phyloP scores from a whole-genome alignment of 2,888 invertebrate genomes.

The Nycteola revayana region DNA sequence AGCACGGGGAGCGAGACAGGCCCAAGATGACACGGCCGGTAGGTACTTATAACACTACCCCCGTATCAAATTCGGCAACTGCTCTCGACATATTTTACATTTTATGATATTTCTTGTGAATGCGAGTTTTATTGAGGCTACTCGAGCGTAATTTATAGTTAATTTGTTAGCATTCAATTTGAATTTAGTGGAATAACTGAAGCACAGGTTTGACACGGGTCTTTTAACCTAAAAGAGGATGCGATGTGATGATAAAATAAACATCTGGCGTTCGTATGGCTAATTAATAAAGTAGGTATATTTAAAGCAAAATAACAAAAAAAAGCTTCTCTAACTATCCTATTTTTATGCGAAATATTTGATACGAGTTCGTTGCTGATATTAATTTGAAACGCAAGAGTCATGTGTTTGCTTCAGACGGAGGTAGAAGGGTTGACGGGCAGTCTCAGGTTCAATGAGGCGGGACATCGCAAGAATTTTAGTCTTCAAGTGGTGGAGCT shows the following conservation, averaged over 20 bases:
- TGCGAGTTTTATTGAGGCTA: conserved; percentile 25
- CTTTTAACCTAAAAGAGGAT: conserved; percentile 48
- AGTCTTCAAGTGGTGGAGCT: conserved; percentile 94
- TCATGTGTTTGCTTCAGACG: conserved; percentile 84
- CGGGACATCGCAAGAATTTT: conserved; percentile 92
- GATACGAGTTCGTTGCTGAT: conserved; percentile 27
- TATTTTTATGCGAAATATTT: conserved; percentile 37
- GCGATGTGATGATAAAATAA: too few relatives aligned
- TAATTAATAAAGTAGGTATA: too few relatives aligned
- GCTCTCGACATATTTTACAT: conserved; percentile 24
- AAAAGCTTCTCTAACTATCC: too few relatives aligned
- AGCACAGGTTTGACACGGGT: conserved; percentile 49
- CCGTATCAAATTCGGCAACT: conserved; percentile 24
- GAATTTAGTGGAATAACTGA: conserved; percentile 47
- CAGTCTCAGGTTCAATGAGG: conserved; percentile 92
- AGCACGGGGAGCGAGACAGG: too few relatives aligned
- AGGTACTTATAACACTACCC: too few relatives aligned
- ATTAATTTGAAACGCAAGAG: conserved; percentile 47
- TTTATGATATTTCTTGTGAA: conserved; percentile 23
- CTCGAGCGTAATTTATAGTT: conserved; percentile 24
- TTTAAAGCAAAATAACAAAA: too few relatives aligned
- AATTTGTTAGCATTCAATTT: conserved; percentile 23
- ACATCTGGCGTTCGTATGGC: too few relatives aligned
- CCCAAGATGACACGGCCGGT: too few relatives aligned
- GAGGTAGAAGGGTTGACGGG: conserved; percentile 95